Evolutionary conservation across 2,888 invertebrate genomes (phyloP).

Genomic region (Heterodera filipjevi): DNA sequence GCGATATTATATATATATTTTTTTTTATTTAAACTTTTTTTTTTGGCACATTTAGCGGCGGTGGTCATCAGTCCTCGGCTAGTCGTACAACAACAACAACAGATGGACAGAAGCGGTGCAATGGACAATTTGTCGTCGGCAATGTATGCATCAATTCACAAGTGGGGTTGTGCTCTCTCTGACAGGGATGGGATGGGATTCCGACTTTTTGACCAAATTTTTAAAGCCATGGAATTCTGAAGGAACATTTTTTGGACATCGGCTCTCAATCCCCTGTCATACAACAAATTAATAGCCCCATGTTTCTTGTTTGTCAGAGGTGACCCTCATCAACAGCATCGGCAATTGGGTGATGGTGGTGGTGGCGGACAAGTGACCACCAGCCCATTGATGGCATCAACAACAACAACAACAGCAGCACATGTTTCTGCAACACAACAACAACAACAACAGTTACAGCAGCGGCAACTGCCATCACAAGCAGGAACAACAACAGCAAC

Average conservation of each 20-base stretch:
- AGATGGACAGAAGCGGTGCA: neutral
- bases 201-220: too few relatives aligned
- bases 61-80: neutral
- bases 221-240: too few relatives aligned
- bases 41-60: too few relatives aligned
- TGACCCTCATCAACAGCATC: neutral
- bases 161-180: neutral
- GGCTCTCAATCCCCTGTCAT: too few relatives aligned
- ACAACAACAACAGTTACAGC: neutral
- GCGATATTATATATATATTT: too few relatives aligned
- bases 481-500: neutral
- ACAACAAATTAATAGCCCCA: too few relatives aligned
- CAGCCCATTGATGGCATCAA: too few relatives aligned
- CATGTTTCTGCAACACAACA: too few relatives aligned
- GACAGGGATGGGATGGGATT: neutral
- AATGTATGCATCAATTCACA: conserved; percentile 2
- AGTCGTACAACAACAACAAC: too few relatives aligned
- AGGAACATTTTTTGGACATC: too few relatives aligned
- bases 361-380: neutral
- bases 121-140: neutral
- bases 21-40: neutral
- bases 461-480: neutral
- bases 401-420: too few relatives aligned
- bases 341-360: too few relatives aligned
- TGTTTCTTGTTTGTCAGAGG: neutral